A percentile compares a stretch with the other conserved stretches of the same genome.
Evolutionary conservation across 2,797 vertebrate species (phyloP).

Genomic region (Gymnoscopelus braueri): DNA sequence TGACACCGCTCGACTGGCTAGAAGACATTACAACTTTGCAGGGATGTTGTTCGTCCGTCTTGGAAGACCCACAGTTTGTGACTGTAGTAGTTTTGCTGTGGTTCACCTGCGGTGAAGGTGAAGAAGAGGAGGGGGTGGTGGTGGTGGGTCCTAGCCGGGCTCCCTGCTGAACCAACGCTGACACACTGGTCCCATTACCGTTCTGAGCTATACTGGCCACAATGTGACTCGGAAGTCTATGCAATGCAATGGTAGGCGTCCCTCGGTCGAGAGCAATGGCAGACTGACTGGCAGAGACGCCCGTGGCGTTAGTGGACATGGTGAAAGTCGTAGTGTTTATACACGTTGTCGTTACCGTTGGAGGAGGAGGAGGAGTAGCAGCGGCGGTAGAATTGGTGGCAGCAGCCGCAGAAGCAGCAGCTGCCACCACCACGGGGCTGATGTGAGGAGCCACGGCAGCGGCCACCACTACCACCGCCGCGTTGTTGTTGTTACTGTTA

Average conservation of each 20-base stretch:
- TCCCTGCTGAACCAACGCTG: conserved; percentile 77
- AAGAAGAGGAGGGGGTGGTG: conserved; percentile 24
- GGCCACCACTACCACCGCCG: conserved; percentile 21
- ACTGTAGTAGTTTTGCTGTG: conserved; percentile 67
- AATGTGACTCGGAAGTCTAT: conserved; percentile 81
- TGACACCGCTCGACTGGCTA: conserved; percentile 66
- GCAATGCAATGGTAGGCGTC: conserved; percentile 82
- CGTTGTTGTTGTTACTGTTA: too few species aligned
- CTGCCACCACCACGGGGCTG: conserved; percentile 48
- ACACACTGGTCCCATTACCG: conserved; percentile 80
- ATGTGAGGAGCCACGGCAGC: conserved; percentile 40
- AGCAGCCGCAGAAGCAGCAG: conserved; percentile 24
- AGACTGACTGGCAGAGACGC: conserved; percentile 69
- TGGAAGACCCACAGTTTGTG: conserved; percentile 66
- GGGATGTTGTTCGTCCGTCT: conserved; percentile 72
- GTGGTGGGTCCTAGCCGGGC: conserved; percentile 53
- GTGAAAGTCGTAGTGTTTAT: conserved; percentile 76
- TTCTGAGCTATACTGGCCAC: conserved; percentile 84
- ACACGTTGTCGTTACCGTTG: conserved; percentile 50
- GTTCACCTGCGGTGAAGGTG: conserved; percentile 58
- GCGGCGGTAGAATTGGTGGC: conserved; percentile 51
- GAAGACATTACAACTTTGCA: conserved; percentile 70
- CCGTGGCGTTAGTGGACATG: conserved; percentile 59
- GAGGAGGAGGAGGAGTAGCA: conserved; percentile 29
- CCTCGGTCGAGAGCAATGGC: conserved; percentile 77